These are phyloP conservation scores for Macheiramphus alcinus DNA, from an alignment of 2,113 vertebrate genomes.

Conservation along the genomic window DNA sequence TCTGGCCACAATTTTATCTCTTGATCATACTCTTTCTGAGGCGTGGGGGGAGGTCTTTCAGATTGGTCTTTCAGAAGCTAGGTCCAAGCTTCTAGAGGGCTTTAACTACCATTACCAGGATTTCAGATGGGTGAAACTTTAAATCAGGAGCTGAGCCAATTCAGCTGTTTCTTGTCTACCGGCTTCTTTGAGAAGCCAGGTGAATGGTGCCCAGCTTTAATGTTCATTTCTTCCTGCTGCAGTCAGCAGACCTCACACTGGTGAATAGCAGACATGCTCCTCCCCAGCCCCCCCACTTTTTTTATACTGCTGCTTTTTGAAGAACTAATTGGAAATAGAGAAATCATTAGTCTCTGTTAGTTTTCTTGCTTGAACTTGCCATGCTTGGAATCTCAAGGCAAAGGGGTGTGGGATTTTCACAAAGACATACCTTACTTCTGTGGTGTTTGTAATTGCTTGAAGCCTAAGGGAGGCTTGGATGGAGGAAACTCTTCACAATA, in stretches of 20 bases:
- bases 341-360: background rate
- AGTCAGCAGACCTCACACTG: background rate
- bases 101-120: background rate
- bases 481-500: background rate
- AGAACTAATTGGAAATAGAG: background rate
- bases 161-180: background rate
- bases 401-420: background rate
- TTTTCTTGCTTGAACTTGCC: background rate
- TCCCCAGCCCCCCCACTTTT: accelerated
- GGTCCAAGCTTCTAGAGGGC: background rate
- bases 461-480: background rate
- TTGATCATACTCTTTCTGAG: background rate
- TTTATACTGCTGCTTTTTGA: background rate
- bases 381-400: background rate
- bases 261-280: background rate
- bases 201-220: background rate
- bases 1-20: background rate
- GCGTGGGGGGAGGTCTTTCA: background rate
- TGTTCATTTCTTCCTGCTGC: background rate
- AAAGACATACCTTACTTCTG: background rate
- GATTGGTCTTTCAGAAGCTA: background rate
- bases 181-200: background rate
- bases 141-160: background rate
- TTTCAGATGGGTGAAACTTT: background rate
- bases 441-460: background rate